A percentile compares a stretch with the other conserved stretches of the same genome.
phyloP scores from a whole-genome alignment of 1,140 invertebrate species.

The Mizuhopecten yessoensis region DNA sequence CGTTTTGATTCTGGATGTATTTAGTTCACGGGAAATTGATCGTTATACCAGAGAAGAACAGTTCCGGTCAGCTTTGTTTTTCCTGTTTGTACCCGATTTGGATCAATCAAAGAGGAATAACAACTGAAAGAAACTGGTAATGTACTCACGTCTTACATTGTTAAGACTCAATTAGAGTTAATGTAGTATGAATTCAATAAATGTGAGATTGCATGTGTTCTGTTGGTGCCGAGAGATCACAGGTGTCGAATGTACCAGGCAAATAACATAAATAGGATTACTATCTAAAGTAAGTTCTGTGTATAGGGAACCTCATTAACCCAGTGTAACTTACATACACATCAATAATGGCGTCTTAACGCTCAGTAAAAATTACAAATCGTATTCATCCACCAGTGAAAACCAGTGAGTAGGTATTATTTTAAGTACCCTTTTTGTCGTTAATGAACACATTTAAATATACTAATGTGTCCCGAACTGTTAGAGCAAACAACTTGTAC shows the following conservation, averaged over 20 bases:
- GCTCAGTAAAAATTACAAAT: background rate
- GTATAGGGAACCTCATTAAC: background rate
- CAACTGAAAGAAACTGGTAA: background rate
- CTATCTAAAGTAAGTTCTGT: background rate
- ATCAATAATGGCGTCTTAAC: background rate
- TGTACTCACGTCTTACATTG: background rate
- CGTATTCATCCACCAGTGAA: too few species aligned
- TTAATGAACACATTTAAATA: too few species aligned
- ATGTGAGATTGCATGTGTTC: background rate
- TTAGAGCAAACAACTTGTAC: too few species aligned
- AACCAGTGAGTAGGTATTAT: too few species aligned
- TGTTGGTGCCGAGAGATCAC: background rate
- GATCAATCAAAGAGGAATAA: background rate
- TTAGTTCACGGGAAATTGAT: background rate
- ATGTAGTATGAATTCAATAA: background rate
- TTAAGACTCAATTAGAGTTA: background rate
- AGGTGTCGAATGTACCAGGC: background rate
- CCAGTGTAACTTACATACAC: background rate
- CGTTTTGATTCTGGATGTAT: background rate
- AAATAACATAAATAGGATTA: slow-evolving; percentile 20
- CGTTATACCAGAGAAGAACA: background rate
- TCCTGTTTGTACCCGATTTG: background rate
- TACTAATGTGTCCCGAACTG: too few species aligned
- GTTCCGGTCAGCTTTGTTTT: background rate
- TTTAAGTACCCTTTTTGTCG: too few species aligned